Conservation (phyloP, 2,113 vertebrate genomes). For the Cnemophilus loriae region DNA sequence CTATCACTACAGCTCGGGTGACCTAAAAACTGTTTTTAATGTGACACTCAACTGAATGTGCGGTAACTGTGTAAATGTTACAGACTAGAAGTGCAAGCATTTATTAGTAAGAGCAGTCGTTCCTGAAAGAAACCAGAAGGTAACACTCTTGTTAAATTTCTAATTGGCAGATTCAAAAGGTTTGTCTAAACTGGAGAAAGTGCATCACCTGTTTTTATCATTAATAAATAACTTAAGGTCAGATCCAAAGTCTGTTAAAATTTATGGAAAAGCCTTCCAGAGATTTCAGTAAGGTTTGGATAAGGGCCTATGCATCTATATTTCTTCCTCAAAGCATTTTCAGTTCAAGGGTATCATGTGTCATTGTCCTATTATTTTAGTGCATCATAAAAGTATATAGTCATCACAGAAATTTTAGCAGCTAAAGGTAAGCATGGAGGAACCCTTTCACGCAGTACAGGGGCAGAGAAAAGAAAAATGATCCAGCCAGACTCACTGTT, state of each 20-base stretch:
- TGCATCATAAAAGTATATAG: neutral
- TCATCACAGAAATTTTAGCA: neutral
- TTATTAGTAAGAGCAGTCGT: neutral
- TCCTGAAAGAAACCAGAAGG: conserved; percentile 10
- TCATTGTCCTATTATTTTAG: neutral
- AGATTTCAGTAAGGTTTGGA: neutral
- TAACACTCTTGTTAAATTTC: neutral
- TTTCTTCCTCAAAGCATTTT: neutral
- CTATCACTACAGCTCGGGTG: neutral
- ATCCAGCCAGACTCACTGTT: neutral
- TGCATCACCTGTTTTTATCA: neutral
- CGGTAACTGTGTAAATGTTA: neutral
- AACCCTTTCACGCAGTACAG: neutral
- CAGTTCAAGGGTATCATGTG: neutral
- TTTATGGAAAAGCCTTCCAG: neutral
- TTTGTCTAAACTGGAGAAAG: neutral
- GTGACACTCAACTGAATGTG: neutral
- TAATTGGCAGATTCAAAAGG: neutral
- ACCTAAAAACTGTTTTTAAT: neutral
- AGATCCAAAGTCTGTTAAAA: neutral
- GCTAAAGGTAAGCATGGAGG: neutral
- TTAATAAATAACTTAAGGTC: neutral
- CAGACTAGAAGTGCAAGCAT: neutral
- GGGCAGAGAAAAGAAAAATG: neutral
- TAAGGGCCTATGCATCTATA: neutral